Percentiles rank a stretch among this genome's conserved stretches.
Conservation (phyloP, 2,888 invertebrate genomes). For the Cataglyphis albicans region DNA sequence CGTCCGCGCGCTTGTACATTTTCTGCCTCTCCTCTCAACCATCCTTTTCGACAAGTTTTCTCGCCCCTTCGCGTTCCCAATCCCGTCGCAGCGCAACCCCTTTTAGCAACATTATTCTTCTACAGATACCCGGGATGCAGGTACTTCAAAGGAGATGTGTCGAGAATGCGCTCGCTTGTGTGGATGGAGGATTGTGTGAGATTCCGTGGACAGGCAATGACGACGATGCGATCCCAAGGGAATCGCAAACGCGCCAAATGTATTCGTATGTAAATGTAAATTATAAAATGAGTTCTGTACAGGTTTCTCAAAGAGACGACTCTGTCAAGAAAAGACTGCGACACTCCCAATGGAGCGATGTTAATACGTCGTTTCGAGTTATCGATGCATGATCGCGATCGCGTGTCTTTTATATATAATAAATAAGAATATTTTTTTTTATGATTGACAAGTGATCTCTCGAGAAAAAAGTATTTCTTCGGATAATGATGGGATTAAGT, state of each 20-base stretch:
- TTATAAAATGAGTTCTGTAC: conserved; percentile 32
- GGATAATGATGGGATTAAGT: not conserved
- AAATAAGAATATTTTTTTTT: not conserved
- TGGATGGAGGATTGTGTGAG: conserved; percentile 5
- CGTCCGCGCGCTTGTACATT: conserved; percentile 58
- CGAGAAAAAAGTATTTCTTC: not conserved
- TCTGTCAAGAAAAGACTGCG: not conserved
- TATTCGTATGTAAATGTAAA: conserved; percentile 3
- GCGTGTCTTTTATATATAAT: not conserved
- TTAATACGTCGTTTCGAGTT: not conserved
- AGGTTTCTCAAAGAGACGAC: not conserved
- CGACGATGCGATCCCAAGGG: conserved; percentile 29
- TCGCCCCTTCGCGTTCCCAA: not conserved
- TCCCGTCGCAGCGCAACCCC: conserved; percentile 2
- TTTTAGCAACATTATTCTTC: conserved; percentile 55
- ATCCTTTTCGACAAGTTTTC: conserved; percentile 41
- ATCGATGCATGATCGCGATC: not conserved
- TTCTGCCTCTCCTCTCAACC: conserved; percentile 39
- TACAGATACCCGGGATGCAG: conserved; percentile 45
- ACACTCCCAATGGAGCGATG: not conserved
- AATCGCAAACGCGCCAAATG: conserved; percentile 19
- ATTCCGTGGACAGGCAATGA: conserved; percentile 39
- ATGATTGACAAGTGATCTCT: not conserved
- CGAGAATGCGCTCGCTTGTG: conserved; percentile 6
- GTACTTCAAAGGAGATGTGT: conserved; percentile 46